A percentile compares a stretch with the other conserved stretches of the same genome.
phyloP scores from a whole-genome alignment of 2,888 invertebrate genomes.

The Rapana venosa region DNA sequence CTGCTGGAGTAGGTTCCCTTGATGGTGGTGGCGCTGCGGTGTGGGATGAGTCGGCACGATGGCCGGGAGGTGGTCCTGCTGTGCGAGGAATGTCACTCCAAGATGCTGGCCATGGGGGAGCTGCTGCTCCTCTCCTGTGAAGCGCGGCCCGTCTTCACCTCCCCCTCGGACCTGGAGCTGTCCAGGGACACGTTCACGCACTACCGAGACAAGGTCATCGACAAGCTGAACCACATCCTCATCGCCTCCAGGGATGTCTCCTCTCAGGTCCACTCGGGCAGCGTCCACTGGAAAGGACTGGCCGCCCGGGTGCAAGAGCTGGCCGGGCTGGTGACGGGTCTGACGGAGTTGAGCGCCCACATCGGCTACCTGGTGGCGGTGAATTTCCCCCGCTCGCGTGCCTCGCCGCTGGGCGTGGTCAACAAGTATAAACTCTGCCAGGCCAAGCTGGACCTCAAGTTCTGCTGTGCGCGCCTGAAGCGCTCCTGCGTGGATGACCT shows the following conservation, averaged over 20 bases:
- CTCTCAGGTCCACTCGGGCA: slow-evolving; percentile 56
- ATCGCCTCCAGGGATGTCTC: slow-evolving; percentile 63
- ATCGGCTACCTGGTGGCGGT: slow-evolving; percentile 71
- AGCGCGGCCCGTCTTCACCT: slow-evolving; percentile 72
- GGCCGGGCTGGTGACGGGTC: slow-evolving; percentile 66
- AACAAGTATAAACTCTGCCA: slow-evolving; percentile 73
- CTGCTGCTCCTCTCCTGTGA: slow-evolving; percentile 74
- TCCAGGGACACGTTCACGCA: slow-evolving; percentile 44
- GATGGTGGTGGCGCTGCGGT: slow-evolving; percentile 27
- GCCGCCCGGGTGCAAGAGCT: slow-evolving; percentile 67
- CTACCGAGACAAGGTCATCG: slow-evolving; percentile 65
- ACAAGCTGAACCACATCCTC: slow-evolving; percentile 64
- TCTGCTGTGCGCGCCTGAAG: slow-evolving; percentile 69
- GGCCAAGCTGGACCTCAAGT: slow-evolving; percentile 73
- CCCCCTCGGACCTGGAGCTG: slow-evolving; percentile 50
- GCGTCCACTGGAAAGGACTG: slow-evolving; percentile 63
- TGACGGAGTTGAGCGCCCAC: slow-evolving; percentile 74
- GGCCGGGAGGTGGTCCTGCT: slow-evolving; percentile 66
- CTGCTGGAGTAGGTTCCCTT: slow-evolving; percentile 17
- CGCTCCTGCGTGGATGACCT: slow-evolving; percentile 67
- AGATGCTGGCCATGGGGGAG: slow-evolving; percentile 76
- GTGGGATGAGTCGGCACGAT: not conserved
- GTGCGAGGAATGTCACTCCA: slow-evolving; percentile 71
- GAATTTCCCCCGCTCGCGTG: slow-evolving; percentile 59
- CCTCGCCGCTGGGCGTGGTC: slow-evolving; percentile 67